A percentile compares a stretch with the other conserved stretches of the same genome.
These are phyloP conservation scores for Nothocercus julius DNA, from an alignment of 2,113 vertebrate species.

Conservation along the genomic window DNA sequence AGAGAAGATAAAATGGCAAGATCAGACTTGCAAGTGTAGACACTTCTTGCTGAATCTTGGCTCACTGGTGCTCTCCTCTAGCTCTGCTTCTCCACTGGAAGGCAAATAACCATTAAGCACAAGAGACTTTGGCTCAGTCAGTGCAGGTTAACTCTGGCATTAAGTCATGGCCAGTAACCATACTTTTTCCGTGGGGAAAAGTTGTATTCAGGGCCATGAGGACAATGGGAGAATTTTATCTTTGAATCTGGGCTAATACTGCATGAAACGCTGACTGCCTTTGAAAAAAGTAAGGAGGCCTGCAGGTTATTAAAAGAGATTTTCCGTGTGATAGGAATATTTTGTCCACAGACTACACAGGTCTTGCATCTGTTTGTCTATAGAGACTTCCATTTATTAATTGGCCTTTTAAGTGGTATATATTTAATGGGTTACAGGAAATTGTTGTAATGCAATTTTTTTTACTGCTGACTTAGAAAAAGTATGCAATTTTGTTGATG, in stretches of 20 bases:
- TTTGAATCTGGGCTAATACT: background rate
- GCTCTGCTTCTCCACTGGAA: background rate
- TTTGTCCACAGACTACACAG: background rate
- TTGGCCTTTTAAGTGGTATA: background rate
- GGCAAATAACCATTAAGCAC: slow-evolving; percentile 23
- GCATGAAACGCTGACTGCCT: background rate
- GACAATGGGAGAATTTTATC: background rate
- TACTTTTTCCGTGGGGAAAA: accelerated
- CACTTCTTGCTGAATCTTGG: background rate
- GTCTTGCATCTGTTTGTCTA: background rate
- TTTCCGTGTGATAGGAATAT: background rate
- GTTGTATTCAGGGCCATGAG: accelerated
- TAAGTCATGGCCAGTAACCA: background rate
- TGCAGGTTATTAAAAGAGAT: background rate
- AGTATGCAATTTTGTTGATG: background rate
- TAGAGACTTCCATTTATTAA: background rate
- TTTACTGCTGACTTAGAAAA: background rate
- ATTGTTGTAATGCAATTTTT: background rate
- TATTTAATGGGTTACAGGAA: background rate
- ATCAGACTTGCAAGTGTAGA: background rate
- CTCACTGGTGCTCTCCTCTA: background rate
- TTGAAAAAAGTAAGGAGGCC: background rate
- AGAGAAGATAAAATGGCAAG: background rate
- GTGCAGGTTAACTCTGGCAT: background rate
- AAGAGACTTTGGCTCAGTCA: background rate